These are phyloP conservation scores for Callimorpha dominula DNA, from an alignment of 2,888 invertebrate species.

Conservation along the genomic window DNA sequence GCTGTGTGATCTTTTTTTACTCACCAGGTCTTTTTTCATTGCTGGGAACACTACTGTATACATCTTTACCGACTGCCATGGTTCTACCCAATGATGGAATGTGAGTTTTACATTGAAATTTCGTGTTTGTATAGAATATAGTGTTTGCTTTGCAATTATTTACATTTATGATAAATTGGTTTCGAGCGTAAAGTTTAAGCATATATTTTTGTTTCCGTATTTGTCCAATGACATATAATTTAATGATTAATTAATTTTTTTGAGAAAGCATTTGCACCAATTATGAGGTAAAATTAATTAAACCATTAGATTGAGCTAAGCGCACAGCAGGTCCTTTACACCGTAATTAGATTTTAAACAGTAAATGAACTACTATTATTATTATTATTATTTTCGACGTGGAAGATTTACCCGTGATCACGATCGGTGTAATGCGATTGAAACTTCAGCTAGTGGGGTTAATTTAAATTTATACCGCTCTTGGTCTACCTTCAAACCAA, in stretches of 20 bases:
- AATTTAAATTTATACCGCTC: neutral
- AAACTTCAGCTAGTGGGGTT: neutral
- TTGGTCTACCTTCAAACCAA: neutral
- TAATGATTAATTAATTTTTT: too few species aligned
- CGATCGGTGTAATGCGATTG: neutral
- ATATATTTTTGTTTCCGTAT: neutral
- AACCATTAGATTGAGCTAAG: too few species aligned
- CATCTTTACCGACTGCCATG: slow-evolving; percentile 61
- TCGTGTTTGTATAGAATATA: slow-evolving; percentile 17
- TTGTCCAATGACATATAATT: neutral
- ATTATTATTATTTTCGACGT: too few species aligned
- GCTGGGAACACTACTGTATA: slow-evolving; percentile 56
- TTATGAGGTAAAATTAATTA: too few species aligned
- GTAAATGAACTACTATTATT: neutral
- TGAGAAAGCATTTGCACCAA: too few species aligned
- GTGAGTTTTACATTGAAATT: neutral
- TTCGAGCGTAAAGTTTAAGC: neutral
- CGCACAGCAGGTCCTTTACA: too few species aligned
- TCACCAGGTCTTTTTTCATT: slow-evolving; percentile 56
- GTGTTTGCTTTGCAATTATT: slow-evolving; percentile 33
- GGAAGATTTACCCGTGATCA: neutral
- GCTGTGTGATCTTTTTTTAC: slow-evolving; percentile 12
- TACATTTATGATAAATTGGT: slow-evolving; percentile 18
- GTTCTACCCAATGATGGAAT: slow-evolving; percentile 32
- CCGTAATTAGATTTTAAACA: too few species aligned